These are phyloP conservation scores for Acanthosepion esculentum DNA, from an alignment of 2,888 invertebrate genomes.

Conservation along the genomic window DNA sequence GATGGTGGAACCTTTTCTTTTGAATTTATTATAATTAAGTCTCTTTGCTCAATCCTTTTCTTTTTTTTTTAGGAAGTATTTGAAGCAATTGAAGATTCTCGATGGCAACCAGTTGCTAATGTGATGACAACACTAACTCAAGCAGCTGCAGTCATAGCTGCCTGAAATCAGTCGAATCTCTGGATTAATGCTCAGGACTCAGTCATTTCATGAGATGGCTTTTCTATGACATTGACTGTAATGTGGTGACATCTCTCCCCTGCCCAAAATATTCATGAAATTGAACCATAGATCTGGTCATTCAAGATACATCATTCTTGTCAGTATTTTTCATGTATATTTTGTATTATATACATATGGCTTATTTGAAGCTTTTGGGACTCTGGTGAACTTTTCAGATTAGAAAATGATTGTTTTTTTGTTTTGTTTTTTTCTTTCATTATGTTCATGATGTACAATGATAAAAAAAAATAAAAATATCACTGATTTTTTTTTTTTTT, in stretches of 20 bases:
- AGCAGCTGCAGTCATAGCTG: neutral
- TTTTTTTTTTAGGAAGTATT: slow-evolving; percentile 69
- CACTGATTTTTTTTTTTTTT: no score
- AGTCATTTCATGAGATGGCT: neutral
- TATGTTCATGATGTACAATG: no score
- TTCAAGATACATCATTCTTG: neutral
- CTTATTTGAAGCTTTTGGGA: neutral
- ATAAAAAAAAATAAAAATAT: no score
- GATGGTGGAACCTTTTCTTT: no score
- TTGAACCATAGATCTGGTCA: neutral
- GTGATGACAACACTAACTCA: slow-evolving; percentile 50
- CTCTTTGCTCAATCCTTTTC: neutral
- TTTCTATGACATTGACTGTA: neutral
- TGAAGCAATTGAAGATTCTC: slow-evolving; percentile 69
- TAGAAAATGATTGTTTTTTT: neutral
- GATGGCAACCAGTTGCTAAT: slow-evolving; percentile 72
- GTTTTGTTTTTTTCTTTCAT: no score
- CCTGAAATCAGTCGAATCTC: neutral
- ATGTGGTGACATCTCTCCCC: neutral
- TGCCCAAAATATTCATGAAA: neutral
- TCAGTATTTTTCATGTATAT: neutral
- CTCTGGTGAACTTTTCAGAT: neutral
- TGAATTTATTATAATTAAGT: no score
- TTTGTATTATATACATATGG: neutral
- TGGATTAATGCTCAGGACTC: neutral